Evolutionary conservation across 2,797 vertebrate species (phyloP).

Genomic region (Silurus lanzhouensis): DNA sequence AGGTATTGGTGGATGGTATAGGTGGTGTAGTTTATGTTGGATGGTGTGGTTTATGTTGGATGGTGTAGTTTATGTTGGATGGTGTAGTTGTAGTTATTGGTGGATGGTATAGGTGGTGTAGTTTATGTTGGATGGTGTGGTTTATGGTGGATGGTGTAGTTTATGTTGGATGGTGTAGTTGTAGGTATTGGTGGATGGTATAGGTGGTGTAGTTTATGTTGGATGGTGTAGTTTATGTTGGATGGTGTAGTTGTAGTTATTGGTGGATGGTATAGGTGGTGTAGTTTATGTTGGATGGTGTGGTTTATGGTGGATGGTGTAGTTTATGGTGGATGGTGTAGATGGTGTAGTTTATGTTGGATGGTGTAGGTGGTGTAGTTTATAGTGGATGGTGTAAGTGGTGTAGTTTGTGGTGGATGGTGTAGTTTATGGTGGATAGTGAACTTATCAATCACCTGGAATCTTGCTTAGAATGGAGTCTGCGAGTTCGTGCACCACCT

Average conservation of each 20-base stretch:
- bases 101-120: neutral
- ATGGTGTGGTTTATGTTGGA: neutral
- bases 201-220: neutral
- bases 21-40: neutral
- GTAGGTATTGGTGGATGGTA: neutral
- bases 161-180: neutral
- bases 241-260: neutral
- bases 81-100: neutral
- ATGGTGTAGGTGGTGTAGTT: neutral
- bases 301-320: neutral
- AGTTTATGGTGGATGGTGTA: neutral
- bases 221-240: neutral
- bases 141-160: neutral
- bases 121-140: neutral
- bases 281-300: neutral
- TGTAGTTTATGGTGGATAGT: neutral
- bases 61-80: neutral
- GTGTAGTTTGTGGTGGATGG: neutral
- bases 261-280: neutral
- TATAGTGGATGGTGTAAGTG: neutral
- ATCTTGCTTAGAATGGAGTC: constrained; percentile 71
- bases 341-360: neutral
- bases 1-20: neutral
- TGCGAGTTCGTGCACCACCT: constrained; percentile 77
- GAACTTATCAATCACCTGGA: constrained; percentile 64